Base-by-base conservation (phyloP, 1,140 invertebrate species). In the Meloidogyne hapla region DNA sequence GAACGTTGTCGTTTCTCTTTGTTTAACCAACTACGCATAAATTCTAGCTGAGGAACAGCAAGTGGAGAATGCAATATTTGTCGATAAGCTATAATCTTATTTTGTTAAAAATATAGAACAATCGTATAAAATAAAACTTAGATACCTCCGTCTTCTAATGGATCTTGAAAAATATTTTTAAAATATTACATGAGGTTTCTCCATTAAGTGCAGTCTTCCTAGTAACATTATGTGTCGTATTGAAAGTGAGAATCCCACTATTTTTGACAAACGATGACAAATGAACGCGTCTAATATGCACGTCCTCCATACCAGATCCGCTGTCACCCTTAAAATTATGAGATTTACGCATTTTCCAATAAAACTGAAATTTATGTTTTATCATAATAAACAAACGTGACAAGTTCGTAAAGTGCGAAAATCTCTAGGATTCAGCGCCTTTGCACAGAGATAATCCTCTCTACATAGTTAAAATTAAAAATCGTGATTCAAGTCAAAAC, bases 391-490 rank as follows among this genome's bases (percentile, higher is more conserved):
- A 71, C 40, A 33, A 25, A 77, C 82, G 71, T 83, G 79, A 67
- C 82, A 83, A 40, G 82, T 84, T 40, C 82, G 13, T 1, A 76
- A 72, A n/a, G 79, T 38, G 9, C 42, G n/a, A 26, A 81, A 75
- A 45, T 83, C 72, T 4, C 42, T 67, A 6, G 77, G 81, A 25
- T 83, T 69, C 42, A 75, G 63, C 5, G 82, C 77, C 13, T 77
- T 83, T 8, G 82, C 82, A 61, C 82, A 83, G 4, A 83, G 33
- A 42, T 77, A 81, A 68, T 83, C 82, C 15, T 66, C 63, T 1
- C 48, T 56, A n/a, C n/a, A 1, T n/a, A 6, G 3, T n/a, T 4
- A 56, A 56, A 56, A 21, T n/a, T 6, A n/a, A 56, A 42, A 15
- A 33, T 33, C 9, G 33, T 4, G 9, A 33, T 6, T 33, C 33